A percentile compares a stretch with the other conserved stretches of the same genome.
phyloP scores from a whole-genome alignment of 1,140 invertebrate genomes.

The Cydia amplana region DNA sequence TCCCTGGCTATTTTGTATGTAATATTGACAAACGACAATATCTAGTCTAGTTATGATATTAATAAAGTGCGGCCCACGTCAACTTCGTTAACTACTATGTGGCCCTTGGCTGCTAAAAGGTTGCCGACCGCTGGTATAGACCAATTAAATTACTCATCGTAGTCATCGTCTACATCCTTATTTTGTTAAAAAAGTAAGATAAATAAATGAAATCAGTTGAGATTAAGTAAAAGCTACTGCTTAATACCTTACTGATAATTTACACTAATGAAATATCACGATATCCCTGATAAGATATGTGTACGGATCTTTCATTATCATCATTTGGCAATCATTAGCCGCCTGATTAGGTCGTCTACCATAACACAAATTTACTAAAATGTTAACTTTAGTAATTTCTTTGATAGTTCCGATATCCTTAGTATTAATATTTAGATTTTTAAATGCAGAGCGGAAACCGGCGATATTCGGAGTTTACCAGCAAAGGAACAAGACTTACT shows the following conservation, averaged over 20 bases:
- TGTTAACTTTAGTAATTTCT: conserved; percentile 42
- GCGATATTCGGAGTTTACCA: conserved; percentile 79
- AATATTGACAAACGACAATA: no score
- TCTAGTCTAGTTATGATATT: no score
- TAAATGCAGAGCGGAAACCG: conserved; percentile 61
- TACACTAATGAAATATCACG: not conserved
- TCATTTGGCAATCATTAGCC: not conserved
- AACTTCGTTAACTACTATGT: no score
- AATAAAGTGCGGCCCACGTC: no score
- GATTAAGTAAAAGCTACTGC: not conserved
- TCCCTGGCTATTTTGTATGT: no score
- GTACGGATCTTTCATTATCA: conserved; percentile 2
- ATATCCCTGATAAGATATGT: not conserved
- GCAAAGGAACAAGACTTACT: conserved; percentile 73
- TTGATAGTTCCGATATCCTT: conserved; percentile 48
- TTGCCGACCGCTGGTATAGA: no score
- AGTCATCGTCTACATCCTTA: not conserved
- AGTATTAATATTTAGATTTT: conserved; percentile 56
- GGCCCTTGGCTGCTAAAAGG: no score
- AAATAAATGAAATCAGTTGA: not conserved
- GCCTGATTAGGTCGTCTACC: not conserved
- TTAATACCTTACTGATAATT: not conserved
- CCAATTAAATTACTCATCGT: no score
- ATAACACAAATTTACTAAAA: conserved; percentile 17
- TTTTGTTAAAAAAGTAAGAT: not conserved